phyloP scores from a whole-genome alignment of 2,888 invertebrate genomes.

The Lacanobia wlatinum region DNA sequence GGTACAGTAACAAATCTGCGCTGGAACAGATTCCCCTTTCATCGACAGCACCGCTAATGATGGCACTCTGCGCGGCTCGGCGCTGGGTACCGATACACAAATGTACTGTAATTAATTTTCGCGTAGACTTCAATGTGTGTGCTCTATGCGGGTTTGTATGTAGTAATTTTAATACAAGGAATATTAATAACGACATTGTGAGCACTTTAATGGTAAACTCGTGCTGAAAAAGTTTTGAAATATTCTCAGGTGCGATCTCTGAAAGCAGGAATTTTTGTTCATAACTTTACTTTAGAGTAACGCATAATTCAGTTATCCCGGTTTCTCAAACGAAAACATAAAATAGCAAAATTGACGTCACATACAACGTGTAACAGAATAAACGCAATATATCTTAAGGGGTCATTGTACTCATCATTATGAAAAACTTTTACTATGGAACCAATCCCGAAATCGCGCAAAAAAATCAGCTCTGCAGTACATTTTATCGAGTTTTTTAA shows the following conservation, averaged over 20 bases:
- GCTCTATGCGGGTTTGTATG: neutral
- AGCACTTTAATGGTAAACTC: neutral
- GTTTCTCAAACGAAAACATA: no score
- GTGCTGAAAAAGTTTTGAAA: neutral
- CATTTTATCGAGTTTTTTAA: no score
- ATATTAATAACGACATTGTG: neutral
- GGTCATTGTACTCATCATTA: no score
- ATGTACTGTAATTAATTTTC: conserved; percentile 63
- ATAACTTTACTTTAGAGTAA: neutral
- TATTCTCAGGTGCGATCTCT: neutral
- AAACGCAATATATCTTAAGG: no score
- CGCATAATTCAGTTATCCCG: no score
- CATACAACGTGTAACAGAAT: no score
- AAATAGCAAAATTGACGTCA: no score
- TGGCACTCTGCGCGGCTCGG: conserved; percentile 39
- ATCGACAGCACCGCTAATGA: conserved; percentile 54
- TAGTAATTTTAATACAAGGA: neutral
- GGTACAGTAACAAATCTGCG: conserved; percentile 58
- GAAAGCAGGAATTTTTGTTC: neutral
- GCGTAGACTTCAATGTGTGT: conserved; percentile 40
- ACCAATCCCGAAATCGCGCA: no score
- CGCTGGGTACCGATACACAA: conserved; percentile 54
- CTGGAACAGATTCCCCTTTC: conserved; percentile 55
- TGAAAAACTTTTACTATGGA: no score
- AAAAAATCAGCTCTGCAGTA: no score